Evolutionary conservation across 2,888 invertebrate genomes (phyloP).

Genomic region (Byasa hedistus): DNA sequence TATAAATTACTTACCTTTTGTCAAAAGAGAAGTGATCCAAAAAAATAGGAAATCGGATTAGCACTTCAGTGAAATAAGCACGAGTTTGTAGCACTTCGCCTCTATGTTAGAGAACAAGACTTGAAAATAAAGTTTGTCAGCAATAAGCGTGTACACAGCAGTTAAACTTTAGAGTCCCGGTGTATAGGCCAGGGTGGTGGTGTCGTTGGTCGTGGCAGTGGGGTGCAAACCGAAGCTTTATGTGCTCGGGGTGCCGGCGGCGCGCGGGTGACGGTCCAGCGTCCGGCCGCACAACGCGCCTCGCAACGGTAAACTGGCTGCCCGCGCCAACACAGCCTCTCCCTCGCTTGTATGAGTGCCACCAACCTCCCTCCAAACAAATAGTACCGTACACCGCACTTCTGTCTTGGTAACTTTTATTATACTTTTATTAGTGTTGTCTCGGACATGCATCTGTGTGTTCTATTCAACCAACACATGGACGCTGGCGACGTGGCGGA

Average conservation of each 20-base stretch:
- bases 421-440: conserved; percentile 72
- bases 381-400: conserved; percentile 78
- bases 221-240: conserved; percentile 47
- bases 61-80: conserved; percentile 74
- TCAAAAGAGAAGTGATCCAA: conserved; percentile 68
- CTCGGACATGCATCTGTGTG: conserved; percentile 57
- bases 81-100: conserved; percentile 73
- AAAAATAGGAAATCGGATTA: conserved; percentile 72
- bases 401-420: conserved; percentile 77
- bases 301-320: conserved; percentile 79
- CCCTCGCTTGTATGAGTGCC: conserved; percentile 75
- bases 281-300: conserved; percentile 79
- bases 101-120: conserved; percentile 56
- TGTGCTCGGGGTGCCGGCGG: conserved; percentile 63
- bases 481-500: conserved; percentile 44
- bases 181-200: conserved; percentile 47
- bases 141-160: conserved; percentile 53
- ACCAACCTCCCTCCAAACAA: conserved; percentile 78
- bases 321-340: conserved; percentile 73
- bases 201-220: conserved; percentile 39
- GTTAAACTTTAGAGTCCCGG: conserved; percentile 46
- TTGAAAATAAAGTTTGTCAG: conserved; percentile 51
- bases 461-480: conserved; percentile 49
- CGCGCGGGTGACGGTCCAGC: conserved; percentile 70
- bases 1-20: conserved; percentile 55